Base-by-base conservation (phyloP, 2,113 vertebrate species). In the Rhynchomys soricoides region DNA sequence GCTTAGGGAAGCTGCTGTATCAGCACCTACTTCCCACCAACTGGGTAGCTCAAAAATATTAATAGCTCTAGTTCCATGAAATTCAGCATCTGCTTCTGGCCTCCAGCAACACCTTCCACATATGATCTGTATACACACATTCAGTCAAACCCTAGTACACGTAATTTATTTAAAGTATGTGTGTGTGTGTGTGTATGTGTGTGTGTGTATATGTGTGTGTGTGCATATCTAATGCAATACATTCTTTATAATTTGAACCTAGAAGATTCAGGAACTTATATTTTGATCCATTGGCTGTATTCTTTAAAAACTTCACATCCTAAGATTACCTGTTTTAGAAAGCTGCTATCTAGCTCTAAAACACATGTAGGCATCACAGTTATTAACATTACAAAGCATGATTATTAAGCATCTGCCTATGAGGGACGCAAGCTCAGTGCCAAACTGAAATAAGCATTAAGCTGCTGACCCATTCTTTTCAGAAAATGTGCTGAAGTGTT, bases 401-500 rank as follows among this genome's bases (percentile, higher is more conserved):
- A 1, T 97, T 89, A 97, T 95, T 97, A 97, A 74, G 96, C 97
- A 97, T 95, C 97, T 95, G 89, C 82, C 89, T 94, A 5, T 48
- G 68, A 82, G 86, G 87, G 73, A 93, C 66, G 64, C 37, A 1
- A 24, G 81, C 95, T 77, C 81, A 59, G 37, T 57, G 86, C 64
- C 91, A 90, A 89, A 52, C 75, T 55, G 81, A 93, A 79, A 92
- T 62, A 90, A 77, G 86, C 31, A 91, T 68, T 78, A 77, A 93
- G 95, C 94, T 93, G 66, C 93, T 66, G 55, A 92, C 73, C 95
- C 43, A n/a, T 70, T 74, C 74, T 89, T 83, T 43, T 73, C 52
- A 55, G 94, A 45, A 68, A 85, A 87, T 89, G 95, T 96, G 95
- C 73, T 97, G 95, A 95, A 96, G 97, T 91, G 93, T 31, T 90